Evolutionary conservation across 2,113 vertebrate species (phyloP), one percentile per base, ranked within the genome.

Genomic region (Papio anubis): DNA sequence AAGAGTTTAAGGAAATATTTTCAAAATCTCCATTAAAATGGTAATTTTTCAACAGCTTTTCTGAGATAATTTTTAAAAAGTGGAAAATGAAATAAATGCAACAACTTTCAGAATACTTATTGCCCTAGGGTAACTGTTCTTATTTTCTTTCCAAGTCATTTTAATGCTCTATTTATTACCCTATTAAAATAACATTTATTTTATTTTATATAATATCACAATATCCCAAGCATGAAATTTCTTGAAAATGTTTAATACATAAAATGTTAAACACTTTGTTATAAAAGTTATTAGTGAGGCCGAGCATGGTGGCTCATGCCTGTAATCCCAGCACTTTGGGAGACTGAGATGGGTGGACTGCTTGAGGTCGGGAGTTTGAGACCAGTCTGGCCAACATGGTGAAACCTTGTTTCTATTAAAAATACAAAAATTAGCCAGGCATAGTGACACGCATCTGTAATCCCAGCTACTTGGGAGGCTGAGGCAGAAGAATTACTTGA

Each of bases 11-110:
- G 12, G 23, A 93, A 82, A 91, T 55, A 45, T 68, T 85, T 88
- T 78, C 40, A 93, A 96, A 97, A 75, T 94, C 32, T 80, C 21
- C 17, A 90, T 43, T 50, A 78, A 95, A 84, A 79, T 78, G 5
- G 0, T 43, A 59, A 87, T 50, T 93, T 91, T 93, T 55, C 7
- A 88, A 48, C 27, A 89, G 16, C 30, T 82, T 89, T 85, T 6
- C 30, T 88, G 35, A 12, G 81, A 55, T 17, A 82, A 94, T 45
- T 68, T 76, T 66, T 27, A 21, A 82, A 88, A 95, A 50, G 0
- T 52, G 25, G 21, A 21, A 90, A 88, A 87, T 73, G 96, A 84
- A 17, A 66, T 20, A 80, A 88, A 1, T 35, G 0, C 25, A 73
- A 66, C 35, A 92, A 23, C 23, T 66, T 93, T 94, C 12, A 57